Evolutionary conservation across 2,888 invertebrate species (phyloP), one percentile per base, ranked within the genome.

Genomic region (Tortricodes alternella): DNA sequence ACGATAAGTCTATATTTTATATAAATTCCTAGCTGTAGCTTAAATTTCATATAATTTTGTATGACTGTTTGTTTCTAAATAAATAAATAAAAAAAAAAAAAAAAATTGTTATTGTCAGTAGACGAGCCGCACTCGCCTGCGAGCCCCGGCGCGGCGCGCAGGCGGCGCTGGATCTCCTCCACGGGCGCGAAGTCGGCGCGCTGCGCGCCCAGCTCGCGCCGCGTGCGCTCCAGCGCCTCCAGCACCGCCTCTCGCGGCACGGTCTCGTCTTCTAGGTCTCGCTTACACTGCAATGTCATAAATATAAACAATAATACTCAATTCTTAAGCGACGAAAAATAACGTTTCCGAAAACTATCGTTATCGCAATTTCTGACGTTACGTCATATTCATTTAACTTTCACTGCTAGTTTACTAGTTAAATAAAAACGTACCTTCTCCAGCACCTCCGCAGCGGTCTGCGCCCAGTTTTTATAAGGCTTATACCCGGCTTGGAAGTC

Each of bases 111-210:
- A n/a, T n/a, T n/a, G n/a, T n/a, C n/a, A n/a, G n/a, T n/a, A n/a
- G n/a, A n/a, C 21, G 21, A 13, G 3, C 34, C 13, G 7, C 34
- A 2, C 21, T 23, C 19, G 84, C 87, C 85, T 53, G 74, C 64
- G 6, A 85, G 73, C 5, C 64, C 71, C 15, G 89, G 71, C 65
- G 93, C 92, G 11, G 84, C 85, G 2, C 92, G 78, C 34, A 94
- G 83, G 11, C 90, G 83, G 27, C 91, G 91, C 50, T 93, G 94
- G 9, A 94, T 84, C 53, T 92, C 91, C 65, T 94, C 83, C 0
- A 95, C 90, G 66, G 92, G 91, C 7, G 92, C 85, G 61, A 93
- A 88, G 64, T 93, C 92, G 0, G 73, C 81, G 27, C 91, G 85
- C 62, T 93, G 92, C 32, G 78, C 74, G 15, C 83, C 83, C 32